Percentiles rank a stretch among this genome's conserved stretches.
These are phyloP conservation scores for Hippocampus comes DNA, from an alignment of 2,113 vertebrate genomes.

Conservation along the genomic window DNA sequence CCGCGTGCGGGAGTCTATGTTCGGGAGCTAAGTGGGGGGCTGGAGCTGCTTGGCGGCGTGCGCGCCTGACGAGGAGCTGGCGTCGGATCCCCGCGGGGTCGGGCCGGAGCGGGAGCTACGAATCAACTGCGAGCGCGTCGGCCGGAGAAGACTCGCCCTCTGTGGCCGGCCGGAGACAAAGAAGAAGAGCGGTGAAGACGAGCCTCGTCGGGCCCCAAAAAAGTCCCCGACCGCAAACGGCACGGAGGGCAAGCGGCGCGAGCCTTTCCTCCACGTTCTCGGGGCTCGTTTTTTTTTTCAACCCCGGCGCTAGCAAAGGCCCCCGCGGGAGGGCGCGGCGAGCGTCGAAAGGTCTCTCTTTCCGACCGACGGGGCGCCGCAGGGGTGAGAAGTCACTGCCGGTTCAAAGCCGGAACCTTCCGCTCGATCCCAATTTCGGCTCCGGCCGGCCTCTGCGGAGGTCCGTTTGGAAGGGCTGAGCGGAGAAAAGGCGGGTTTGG, in stretches of 20 bases:
- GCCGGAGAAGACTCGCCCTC: slow-evolving; percentile 52
- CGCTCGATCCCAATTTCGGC: slow-evolving; percentile 43
- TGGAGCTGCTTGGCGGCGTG: slow-evolving; percentile 25
- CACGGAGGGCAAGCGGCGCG: slow-evolving; percentile 3
- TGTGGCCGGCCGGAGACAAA: slow-evolving; percentile 44
- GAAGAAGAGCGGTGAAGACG: slow-evolving; percentile 62
- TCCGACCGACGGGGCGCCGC: slow-evolving; percentile 54
- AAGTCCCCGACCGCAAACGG: neutral
- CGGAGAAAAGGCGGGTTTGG: neutral
- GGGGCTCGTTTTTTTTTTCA: slow-evolving; percentile 3
- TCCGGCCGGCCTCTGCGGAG: slow-evolving; percentile 8
- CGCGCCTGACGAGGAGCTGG: slow-evolving; percentile 63
- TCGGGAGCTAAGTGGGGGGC: slow-evolving; percentile 13
- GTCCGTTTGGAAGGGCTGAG: neutral
- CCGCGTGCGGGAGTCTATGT: slow-evolving; percentile 32
- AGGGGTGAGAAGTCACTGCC: slow-evolving; percentile 64
- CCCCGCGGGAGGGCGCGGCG: slow-evolving; percentile 14
- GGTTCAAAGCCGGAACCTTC: slow-evolving; percentile 63
- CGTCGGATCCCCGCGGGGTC: slow-evolving; percentile 60
- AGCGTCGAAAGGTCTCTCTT: slow-evolving; percentile 43
- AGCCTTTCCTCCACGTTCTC: slow-evolving; percentile 23
- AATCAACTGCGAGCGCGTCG: slow-evolving; percentile 67
- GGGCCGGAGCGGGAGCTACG: slow-evolving; percentile 64
- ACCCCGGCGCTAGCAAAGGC: slow-evolving; percentile 34
- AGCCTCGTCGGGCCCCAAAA: slow-evolving; percentile 48